A percentile compares a stretch with the other conserved stretches of the same genome.
phyloP scores from a whole-genome alignment of 2,113 vertebrate species.

The Rhinopithecus roxellana region DNA sequence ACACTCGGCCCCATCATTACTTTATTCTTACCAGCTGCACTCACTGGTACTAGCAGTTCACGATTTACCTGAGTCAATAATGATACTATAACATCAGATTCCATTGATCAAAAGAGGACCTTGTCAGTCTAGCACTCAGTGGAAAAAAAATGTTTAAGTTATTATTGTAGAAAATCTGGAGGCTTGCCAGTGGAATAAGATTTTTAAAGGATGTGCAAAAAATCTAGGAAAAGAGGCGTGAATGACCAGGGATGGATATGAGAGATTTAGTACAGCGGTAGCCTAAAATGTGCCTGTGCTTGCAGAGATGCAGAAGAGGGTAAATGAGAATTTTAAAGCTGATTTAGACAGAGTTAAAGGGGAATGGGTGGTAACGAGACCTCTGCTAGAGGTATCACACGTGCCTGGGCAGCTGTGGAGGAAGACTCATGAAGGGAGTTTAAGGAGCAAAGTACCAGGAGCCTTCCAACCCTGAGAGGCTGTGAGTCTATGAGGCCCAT shows the following conservation, averaged over 20 bases:
- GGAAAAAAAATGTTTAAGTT: not conserved
- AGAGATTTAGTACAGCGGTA: not conserved
- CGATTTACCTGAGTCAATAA: not conserved
- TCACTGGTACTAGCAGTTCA: not conserved
- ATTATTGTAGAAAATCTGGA: not conserved
- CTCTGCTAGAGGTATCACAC: not conserved
- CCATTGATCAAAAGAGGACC: not conserved
- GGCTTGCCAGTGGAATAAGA: not conserved
- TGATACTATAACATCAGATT: not conserved
- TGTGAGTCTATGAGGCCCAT: not conserved
- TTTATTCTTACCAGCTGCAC: not conserved
- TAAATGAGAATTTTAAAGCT: not conserved
- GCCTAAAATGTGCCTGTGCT: not conserved
- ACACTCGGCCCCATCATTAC: not conserved
- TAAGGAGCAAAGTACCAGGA: not conserved
- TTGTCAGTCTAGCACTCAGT: not conserved
- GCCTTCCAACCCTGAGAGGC: not conserved
- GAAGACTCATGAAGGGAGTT: not conserved
- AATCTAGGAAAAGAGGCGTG: not conserved
- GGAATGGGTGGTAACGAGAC: not conserved
- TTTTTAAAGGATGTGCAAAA: not conserved
- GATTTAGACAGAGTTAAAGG: not conserved
- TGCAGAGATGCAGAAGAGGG: not conserved
- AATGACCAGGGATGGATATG: fast-evolving
- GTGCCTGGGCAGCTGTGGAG: not conserved